phyloP scores from a whole-genome alignment of 37 sponge, comb jelly and placozoan species.

The Chondrosia reniformis region DNA sequence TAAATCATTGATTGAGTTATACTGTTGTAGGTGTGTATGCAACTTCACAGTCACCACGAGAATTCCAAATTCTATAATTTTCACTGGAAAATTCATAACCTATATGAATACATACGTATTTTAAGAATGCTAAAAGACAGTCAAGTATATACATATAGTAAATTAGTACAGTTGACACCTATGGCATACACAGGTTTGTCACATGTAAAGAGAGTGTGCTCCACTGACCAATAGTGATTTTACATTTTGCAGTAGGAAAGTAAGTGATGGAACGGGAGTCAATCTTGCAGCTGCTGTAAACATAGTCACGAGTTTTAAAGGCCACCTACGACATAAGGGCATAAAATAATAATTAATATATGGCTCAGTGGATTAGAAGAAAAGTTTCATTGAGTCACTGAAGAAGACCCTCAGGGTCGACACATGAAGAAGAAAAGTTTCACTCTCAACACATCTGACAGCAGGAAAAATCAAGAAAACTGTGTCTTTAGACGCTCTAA shows the following conservation, averaged over 20 bases:
- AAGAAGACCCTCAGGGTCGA: too few relatives aligned
- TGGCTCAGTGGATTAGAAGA: too few relatives aligned
- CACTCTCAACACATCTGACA: too few relatives aligned
- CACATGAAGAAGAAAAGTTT: too few relatives aligned
- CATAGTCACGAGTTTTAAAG: slow-evolving; percentile 74
- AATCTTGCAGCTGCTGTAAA: slow-evolving; percentile 66
- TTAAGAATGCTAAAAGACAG: too few relatives aligned
- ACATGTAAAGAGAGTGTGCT: not conserved
- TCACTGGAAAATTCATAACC: slow-evolving; percentile 30
- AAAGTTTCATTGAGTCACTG: too few relatives aligned
- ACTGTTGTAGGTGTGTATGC: slow-evolving; percentile 19
- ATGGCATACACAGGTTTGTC: not conserved
- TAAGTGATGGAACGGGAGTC: slow-evolving; percentile 71
- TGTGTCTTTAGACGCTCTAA: too few relatives aligned
- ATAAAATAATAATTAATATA: not conserved
- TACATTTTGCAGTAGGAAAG: slow-evolving; percentile 68
- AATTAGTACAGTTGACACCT: not conserved
- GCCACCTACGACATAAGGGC: slow-evolving; percentile 27
- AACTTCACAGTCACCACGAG: slow-evolving; percentile 77
- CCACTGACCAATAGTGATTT: slow-evolving; percentile 40
- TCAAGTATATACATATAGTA: not conserved
- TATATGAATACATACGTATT: not conserved
- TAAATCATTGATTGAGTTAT: too few relatives aligned
- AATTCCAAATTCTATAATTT: slow-evolving; percentile 86
- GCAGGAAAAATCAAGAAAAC: too few relatives aligned